These are phyloP conservation scores for Leucophenga varia DNA, from an alignment of 1,140 invertebrate genomes.

Conservation along the genomic window DNA sequence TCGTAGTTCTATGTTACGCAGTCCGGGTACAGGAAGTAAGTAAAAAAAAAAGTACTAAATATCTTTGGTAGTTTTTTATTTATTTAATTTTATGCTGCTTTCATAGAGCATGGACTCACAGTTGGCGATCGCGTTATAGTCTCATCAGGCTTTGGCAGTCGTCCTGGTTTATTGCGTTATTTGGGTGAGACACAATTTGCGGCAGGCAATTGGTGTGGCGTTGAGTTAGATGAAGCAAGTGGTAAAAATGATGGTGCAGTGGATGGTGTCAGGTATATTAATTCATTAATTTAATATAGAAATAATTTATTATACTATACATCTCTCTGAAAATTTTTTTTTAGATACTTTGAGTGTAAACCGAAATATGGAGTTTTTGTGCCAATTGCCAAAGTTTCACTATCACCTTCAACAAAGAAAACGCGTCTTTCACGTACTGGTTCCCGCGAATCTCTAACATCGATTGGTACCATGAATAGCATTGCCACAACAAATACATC, in stretches of 20 bases:
- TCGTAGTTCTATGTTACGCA: constrained; percentile 54
- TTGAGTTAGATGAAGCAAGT: constrained; percentile 88
- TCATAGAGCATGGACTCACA: constrained; percentile 60
- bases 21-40: constrained; percentile 54
- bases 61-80: constrained; percentile 3
- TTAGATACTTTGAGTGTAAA: constrained; percentile 91
- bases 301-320: not conserved
- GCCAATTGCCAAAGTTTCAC: constrained; percentile 81
- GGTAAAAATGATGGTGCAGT: constrained; percentile 97
- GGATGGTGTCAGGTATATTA: constrained; percentile 71
- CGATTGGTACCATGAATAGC: constrained; percentile 71
- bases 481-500: constrained; percentile 63
- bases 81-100: not conserved
- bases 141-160: constrained; percentile 76
- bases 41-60: not conserved
- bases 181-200: constrained; percentile 88
- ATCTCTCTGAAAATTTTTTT: too few relatives aligned
- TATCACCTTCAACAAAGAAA: constrained; percentile 75
- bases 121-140: constrained; percentile 91
- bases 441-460: constrained; percentile 84
- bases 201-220: constrained; percentile 89
- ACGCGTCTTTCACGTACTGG: constrained; percentile 70
- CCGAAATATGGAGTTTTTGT: constrained; percentile 91
- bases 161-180: constrained; percentile 83
- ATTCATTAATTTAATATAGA: not conserved